A percentile compares a stretch with the other conserved stretches of the same genome.
These are phyloP conservation scores for Incurvaria masculella DNA, from an alignment of 2,888 invertebrate genomes.

Conservation along the genomic window DNA sequence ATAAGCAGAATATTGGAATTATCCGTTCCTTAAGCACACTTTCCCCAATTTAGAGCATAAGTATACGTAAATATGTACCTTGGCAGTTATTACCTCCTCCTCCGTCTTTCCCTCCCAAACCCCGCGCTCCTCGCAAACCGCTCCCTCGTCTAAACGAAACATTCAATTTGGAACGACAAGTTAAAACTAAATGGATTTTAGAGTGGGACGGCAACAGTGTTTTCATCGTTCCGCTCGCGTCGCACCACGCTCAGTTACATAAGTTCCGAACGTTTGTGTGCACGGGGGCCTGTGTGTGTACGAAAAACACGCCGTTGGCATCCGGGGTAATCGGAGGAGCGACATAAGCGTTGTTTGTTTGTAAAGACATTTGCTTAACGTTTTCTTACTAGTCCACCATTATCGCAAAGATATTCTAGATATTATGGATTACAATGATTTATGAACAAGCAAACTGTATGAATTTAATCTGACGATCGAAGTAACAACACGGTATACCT, in stretches of 20 bases:
- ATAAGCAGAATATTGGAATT: too few species aligned
- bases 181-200: constrained; percentile 60
- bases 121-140: constrained; percentile 14
- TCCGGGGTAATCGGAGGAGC: constrained; percentile 1
- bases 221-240: constrained; percentile 2
- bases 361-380: too few species aligned
- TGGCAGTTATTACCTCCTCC: constrained; percentile 3
- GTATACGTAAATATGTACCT: neutral
- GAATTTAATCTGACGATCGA: too few species aligned
- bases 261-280: neutral
- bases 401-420: too few species aligned
- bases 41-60: too few species aligned
- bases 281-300: neutral
- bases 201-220: constrained; percentile 28
- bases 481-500: too few species aligned
- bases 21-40: too few species aligned
- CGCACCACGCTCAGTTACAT: neutral
- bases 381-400: too few species aligned
- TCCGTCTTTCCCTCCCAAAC: constrained; percentile 12
- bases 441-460: too few species aligned
- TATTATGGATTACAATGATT: too few species aligned
- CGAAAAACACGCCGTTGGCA: constrained; percentile 2
- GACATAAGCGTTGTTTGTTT: neutral
- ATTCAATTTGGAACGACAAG: constrained; percentile 59
- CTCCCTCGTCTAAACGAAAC: constrained; percentile 45